Conservation (phyloP, 2,797 vertebrate species). For the Rhyacichthys aspro region DNA sequence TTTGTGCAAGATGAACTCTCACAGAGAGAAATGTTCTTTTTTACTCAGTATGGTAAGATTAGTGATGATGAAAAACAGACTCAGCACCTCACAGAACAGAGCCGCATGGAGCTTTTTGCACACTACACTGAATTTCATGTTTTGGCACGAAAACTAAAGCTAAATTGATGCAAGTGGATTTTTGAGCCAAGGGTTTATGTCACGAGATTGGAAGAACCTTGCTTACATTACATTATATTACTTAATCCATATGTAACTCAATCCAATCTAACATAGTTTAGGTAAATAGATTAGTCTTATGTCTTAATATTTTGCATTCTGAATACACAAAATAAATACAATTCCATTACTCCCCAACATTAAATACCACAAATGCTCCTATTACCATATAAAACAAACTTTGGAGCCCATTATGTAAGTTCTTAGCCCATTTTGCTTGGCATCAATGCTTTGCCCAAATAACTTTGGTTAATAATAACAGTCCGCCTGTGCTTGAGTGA, state of each 20-base stretch:
- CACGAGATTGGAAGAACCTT: constrained; percentile 12
- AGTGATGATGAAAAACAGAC: constrained; percentile 58
- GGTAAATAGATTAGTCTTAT: too few species aligned
- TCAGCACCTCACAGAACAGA: constrained; percentile 26
- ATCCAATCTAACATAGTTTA: not conserved
- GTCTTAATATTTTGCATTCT: not conserved
- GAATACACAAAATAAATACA: constrained; percentile 2
- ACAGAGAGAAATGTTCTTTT: constrained; percentile 21
- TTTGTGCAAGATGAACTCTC: constrained; percentile 22
- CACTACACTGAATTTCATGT: constrained; percentile 17
- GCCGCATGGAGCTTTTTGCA: constrained; percentile 22
- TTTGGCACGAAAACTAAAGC: constrained; percentile 15
- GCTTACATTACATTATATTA: not conserved
- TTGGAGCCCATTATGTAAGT: constrained; percentile 8
- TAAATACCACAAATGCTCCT: constrained; percentile 17
- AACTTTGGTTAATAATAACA: constrained; percentile 11
- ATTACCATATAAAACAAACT: constrained; percentile 20
- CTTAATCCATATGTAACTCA: not conserved
- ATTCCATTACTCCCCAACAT: constrained; percentile 1
- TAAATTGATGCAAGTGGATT: not conserved
- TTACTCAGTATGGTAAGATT: constrained; percentile 29
- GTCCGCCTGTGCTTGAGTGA: not conserved
- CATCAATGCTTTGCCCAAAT: constrained; percentile 2
- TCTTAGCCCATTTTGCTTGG: constrained; percentile 10
- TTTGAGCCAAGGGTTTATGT: constrained; percentile 11